These are phyloP conservation scores for Vombatus ursinus DNA, from an alignment of 2,113 vertebrate genomes.

Conservation along the genomic window DNA sequence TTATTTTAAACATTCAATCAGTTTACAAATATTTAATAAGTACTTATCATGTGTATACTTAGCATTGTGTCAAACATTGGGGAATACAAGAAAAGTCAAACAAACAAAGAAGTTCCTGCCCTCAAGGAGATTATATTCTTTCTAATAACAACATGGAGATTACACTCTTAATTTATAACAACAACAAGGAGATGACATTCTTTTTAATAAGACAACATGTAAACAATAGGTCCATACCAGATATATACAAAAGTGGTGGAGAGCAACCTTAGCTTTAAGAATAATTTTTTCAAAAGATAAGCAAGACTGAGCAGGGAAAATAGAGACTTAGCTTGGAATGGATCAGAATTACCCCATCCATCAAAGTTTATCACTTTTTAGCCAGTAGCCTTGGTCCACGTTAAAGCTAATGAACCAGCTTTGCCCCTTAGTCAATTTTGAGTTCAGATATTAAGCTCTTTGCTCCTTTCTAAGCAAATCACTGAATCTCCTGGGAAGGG, in stretches of 20 bases:
- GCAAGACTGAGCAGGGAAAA: background rate
- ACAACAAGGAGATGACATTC: background rate
- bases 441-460: background rate
- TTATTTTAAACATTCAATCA: background rate
- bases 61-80: background rate
- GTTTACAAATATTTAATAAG: background rate
- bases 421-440: background rate
- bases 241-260: background rate
- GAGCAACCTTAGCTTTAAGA: background rate
- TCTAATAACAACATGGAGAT: too few species aligned
- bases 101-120: background rate
- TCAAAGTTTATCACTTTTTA: background rate
- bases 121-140: background rate
- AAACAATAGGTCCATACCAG: background rate
- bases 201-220: background rate
- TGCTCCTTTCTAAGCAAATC: background rate
- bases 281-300: background rate
- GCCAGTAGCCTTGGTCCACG: background rate
- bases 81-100: background rate
- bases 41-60: background rate
- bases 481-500: background rate
- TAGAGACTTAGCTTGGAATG: background rate
- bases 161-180: background rate
- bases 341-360: background rate
- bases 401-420: background rate